phyloP scores from a whole-genome alignment of 2,888 invertebrate genomes.

The Limnephilus lunatus region DNA sequence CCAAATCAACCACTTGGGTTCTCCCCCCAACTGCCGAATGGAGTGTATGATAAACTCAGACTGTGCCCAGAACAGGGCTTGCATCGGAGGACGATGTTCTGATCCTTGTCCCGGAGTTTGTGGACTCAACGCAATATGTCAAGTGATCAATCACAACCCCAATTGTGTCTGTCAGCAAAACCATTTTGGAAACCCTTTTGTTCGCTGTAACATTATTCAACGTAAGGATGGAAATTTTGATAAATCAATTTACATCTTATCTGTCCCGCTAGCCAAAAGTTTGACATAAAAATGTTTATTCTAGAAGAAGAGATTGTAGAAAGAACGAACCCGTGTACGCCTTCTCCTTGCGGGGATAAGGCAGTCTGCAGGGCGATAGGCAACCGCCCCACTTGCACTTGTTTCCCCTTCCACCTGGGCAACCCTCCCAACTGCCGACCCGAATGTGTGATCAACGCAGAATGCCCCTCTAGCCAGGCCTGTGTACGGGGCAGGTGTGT shows the following conservation, averaged over 20 bases:
- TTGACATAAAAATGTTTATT: constrained; percentile 31
- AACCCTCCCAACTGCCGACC: constrained; percentile 81
- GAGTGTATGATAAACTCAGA: constrained; percentile 89
- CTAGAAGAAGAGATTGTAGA: constrained; percentile 67
- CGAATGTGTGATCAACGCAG: constrained; percentile 79
- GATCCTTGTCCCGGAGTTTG: constrained; percentile 89
- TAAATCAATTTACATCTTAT: neutral
- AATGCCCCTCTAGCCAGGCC: constrained; percentile 75
- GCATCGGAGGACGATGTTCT: constrained; percentile 84
- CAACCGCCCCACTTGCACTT: constrained; percentile 79
- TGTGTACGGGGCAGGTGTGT: constrained; percentile 76
- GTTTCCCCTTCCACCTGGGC: constrained; percentile 79
- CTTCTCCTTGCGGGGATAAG: constrained; percentile 82
- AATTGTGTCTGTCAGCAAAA: constrained; percentile 83
- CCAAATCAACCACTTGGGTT: constrained; percentile 78
- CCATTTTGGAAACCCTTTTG: constrained; percentile 84
- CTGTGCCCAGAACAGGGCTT: constrained; percentile 85
- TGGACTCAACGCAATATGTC: constrained; percentile 84
- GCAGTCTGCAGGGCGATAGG: constrained; percentile 78
- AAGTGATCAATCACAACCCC: constrained; percentile 85
- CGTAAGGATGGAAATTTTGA: constrained; percentile 69
- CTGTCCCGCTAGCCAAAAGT: neutral
- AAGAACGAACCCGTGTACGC: constrained; percentile 77
- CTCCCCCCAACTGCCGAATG: constrained; percentile 85
- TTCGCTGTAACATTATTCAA: constrained; percentile 75